Conservation (phyloP, 2,113 vertebrate genomes). For the Rhodinocichla rosea region DNA sequence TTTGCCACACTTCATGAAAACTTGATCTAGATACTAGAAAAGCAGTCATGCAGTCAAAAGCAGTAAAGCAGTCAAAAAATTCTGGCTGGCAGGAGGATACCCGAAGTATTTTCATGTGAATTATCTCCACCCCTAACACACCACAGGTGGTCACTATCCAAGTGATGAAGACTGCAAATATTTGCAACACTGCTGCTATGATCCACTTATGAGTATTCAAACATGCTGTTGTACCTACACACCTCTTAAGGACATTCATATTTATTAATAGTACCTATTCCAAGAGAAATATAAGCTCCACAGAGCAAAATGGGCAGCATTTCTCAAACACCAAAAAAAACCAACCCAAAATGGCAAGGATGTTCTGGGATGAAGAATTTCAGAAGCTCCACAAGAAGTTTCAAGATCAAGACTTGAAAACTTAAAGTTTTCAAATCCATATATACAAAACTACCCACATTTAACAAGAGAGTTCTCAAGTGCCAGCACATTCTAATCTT, state of each 20-base stretch:
- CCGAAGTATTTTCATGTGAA: rapidly evolving
- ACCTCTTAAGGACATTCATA: neutral
- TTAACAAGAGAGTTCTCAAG: neutral
- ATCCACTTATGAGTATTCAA: neutral
- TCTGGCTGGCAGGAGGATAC: neutral
- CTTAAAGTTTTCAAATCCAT: neutral
- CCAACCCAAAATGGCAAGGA: neutral
- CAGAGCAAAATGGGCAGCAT: neutral
- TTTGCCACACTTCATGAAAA: neutral
- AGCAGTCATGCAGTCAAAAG: neutral
- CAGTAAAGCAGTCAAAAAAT: neutral
- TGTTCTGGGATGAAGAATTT: neutral
- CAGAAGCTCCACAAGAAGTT: neutral
- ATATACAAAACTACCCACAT: neutral
- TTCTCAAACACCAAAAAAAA: neutral
- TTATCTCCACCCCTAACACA: neutral
- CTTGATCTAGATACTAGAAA: neutral
- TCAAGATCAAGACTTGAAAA: neutral
- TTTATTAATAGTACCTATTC: neutral
- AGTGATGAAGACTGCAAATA: neutral
- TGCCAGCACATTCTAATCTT: neutral
- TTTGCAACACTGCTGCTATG: neutral
- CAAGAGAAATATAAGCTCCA: neutral
- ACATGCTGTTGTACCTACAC: neutral
- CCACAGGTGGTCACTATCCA: neutral